phyloP scores from a whole-genome alignment of 2,797 vertebrate species.

The Erethizon dorsatum region DNA sequence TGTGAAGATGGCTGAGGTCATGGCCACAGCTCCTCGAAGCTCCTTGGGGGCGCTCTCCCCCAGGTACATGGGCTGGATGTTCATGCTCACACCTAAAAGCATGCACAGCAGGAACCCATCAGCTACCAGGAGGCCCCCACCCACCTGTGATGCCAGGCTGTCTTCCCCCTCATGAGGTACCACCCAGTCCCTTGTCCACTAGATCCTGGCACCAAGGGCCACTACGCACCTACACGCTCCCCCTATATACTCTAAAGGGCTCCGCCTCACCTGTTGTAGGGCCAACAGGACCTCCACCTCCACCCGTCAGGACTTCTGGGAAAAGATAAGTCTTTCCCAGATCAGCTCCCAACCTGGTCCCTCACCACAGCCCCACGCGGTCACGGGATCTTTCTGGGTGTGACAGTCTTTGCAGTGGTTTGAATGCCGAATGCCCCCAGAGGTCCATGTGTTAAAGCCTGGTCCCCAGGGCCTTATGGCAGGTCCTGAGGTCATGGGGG shows the following conservation, averaged over 20 bases:
- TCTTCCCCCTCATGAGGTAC: not conserved
- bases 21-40: conserved; percentile 92
- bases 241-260: fast-evolving
- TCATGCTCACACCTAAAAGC: conserved; percentile 95
- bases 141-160: not conserved
- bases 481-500: not conserved
- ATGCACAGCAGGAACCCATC: not conserved
- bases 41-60: conserved; percentile 96
- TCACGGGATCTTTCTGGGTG: not conserved
- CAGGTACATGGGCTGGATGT: conserved; percentile 97
- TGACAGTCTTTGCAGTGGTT: too few species aligned
- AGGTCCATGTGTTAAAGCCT: not conserved
- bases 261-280: fast-evolving
- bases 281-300: not conserved
- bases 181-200: not conserved
- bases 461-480: not conserved
- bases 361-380: not conserved
- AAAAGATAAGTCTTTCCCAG: not conserved
- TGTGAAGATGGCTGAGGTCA: conserved; percentile 95
- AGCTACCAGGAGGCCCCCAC: not conserved
- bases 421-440: not conserved
- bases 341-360: not conserved
- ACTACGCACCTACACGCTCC: not conserved
- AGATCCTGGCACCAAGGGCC: not conserved
- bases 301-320: not conserved